phyloP scores from a whole-genome alignment of 2,797 vertebrate species.

The Crenichthys baileyi region DNA sequence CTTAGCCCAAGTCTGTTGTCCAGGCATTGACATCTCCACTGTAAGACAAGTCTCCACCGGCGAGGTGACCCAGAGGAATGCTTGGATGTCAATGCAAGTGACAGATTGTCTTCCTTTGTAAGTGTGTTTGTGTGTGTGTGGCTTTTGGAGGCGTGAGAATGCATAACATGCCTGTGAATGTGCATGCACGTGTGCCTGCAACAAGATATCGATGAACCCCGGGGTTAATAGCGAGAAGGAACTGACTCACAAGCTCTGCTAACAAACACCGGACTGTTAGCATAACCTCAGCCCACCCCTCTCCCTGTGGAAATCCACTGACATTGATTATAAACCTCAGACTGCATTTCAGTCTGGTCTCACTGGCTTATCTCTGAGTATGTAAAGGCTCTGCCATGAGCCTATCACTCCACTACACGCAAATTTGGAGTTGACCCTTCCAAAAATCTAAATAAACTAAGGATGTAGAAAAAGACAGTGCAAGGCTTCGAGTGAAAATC shows the following conservation, averaged over 20 bases:
- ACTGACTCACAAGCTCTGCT: conserved; percentile 70
- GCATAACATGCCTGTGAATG: conserved; percentile 8
- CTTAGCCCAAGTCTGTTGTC: conserved; percentile 59
- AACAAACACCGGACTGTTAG: conserved; percentile 77
- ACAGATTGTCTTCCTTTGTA: conserved; percentile 19
- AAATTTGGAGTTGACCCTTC: conserved; percentile 54
- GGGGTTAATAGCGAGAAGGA: conserved; percentile 74
- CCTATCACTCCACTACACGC: conserved; percentile 25
- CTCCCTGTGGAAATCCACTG: conserved; percentile 68
- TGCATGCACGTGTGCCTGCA: conserved; percentile 19
- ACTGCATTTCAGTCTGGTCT: conserved; percentile 44
- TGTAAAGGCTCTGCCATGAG: conserved; percentile 28
- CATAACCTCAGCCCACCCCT: conserved; percentile 68
- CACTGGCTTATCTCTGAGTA: conserved; percentile 50
- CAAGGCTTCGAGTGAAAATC: conserved; percentile 55
- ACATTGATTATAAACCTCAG: conserved; percentile 69
- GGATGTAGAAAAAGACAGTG: conserved; percentile 40
- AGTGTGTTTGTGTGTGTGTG: conserved; percentile 5
- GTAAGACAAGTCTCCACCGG: conserved; percentile 56
- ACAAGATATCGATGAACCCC: conserved; percentile 66
- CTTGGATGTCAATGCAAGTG: conserved; percentile 40
- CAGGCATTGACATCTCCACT: conserved; percentile 64
- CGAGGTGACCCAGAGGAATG: conserved; percentile 65
- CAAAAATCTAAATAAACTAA: conserved; percentile 58
- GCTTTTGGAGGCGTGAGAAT: background rate